phyloP scores from a whole-genome alignment of 2,113 vertebrate species.

The Chelonoidis abingdonii region DNA sequence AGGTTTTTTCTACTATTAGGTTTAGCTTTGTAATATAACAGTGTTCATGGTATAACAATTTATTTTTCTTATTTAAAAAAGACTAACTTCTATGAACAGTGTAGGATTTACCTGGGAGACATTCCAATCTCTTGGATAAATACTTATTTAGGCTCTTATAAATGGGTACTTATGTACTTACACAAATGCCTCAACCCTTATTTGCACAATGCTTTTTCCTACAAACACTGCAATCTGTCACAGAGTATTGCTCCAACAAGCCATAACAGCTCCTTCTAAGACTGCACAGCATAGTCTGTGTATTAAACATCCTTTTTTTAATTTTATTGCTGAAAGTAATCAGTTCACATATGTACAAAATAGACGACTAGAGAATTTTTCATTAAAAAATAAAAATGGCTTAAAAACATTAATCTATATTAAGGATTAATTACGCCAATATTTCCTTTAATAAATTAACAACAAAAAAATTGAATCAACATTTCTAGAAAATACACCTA shows the following conservation, averaged over 20 bases:
- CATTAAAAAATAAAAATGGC: neutral
- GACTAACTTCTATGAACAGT: neutral
- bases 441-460: neutral
- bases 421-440: neutral
- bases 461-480: neutral
- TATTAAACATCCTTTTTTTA: neutral
- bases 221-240: conserved; percentile 4
- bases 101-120: neutral
- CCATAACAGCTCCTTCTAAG: neutral
- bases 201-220: neutral
- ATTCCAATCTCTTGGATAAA: conserved; percentile 25
- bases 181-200: conserved; percentile 17
- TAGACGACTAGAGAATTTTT: neutral
- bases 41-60: neutral
- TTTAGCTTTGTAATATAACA: neutral
- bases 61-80: neutral
- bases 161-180: conserved; percentile 41
- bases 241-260: neutral
- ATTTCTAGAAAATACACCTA: neutral
- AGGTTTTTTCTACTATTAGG: neutral
- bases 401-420: neutral
- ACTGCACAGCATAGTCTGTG: neutral
- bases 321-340: neutral
- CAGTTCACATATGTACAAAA: neutral
- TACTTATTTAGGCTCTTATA: conserved; percentile 35